These are phyloP conservation scores for Limnodromus scolopaceus DNA, from an alignment of 2,797 vertebrate genomes.

Conservation along the genomic window DNA sequence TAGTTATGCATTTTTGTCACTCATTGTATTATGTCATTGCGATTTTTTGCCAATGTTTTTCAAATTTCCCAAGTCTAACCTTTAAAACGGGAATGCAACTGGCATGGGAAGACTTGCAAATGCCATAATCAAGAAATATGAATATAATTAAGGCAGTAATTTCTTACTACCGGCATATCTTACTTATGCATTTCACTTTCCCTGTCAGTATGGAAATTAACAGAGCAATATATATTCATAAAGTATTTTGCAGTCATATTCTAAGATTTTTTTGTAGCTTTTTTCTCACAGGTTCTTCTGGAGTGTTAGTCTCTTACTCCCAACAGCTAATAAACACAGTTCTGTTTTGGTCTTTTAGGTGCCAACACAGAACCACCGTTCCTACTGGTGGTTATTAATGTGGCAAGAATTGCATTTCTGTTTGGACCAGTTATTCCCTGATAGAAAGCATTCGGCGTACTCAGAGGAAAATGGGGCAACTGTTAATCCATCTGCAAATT, in stretches of 20 bases:
- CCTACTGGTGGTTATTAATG: background rate
- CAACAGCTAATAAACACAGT: background rate
- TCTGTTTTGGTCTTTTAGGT: background rate
- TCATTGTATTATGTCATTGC: background rate
- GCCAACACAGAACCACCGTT: background rate
- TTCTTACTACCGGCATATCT: background rate
- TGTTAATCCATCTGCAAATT: background rate
- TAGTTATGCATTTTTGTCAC: background rate
- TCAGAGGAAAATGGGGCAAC: background rate
- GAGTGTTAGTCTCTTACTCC: background rate
- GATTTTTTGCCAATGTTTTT: background rate
- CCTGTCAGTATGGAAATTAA: background rate
- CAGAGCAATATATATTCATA: background rate
- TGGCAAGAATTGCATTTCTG: background rate
- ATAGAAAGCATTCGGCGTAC: rapidly evolving
- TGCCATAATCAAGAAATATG: background rate
- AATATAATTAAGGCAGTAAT: background rate
- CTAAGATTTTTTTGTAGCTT: background rate
- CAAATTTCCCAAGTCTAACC: background rate
- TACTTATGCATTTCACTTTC: background rate
- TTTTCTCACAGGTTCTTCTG: background rate
- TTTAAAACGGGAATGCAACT: background rate
- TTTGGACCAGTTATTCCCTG: rapidly evolving
- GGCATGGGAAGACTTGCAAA: background rate
- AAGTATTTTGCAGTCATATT: background rate